phyloP scores from a whole-genome alignment of 2,797 vertebrate species.

The Melanogrammus aeglefinus region DNA sequence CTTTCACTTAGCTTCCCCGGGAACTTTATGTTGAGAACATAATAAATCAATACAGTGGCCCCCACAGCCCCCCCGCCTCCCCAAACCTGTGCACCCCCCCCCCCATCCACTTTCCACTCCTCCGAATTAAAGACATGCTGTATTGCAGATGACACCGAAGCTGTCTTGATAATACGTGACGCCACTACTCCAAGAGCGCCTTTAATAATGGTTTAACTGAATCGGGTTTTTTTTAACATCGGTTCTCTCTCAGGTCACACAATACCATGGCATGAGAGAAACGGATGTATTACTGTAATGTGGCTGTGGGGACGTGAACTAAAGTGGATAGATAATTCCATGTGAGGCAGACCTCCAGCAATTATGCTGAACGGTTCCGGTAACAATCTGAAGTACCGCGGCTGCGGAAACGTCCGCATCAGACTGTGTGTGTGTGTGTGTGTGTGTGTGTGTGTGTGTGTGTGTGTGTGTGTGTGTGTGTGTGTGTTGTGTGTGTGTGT shows the following conservation, averaged over 20 bases:
- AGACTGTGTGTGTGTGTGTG: neutral
- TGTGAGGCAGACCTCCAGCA: neutral
- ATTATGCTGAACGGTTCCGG: neutral
- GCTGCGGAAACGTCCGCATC: neutral
- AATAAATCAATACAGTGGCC: neutral
- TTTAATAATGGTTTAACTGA: neutral
- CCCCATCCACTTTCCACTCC: neutral
- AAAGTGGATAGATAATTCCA: neutral
- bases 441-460: neutral
- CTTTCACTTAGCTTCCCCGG: neutral
- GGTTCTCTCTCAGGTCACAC: neutral
- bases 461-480: no score
- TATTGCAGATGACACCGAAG: conserved; percentile 50
- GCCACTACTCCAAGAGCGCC: conserved; percentile 20
- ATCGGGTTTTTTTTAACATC: neutral
- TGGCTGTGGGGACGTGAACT: neutral
- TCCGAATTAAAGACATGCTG: conserved; percentile 6
- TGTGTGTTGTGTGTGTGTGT: neutral
- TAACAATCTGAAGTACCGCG: neutral
- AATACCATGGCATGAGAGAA: neutral
- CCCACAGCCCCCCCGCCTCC: no score
- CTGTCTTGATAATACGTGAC: conserved; percentile 44
- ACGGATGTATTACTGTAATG: neutral
- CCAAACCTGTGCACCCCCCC: neutral
- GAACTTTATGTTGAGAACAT: conserved; percentile 1